These are phyloP conservation scores for Epirrita christyi DNA, from an alignment of 2,888 invertebrate species.

Conservation along the genomic window DNA sequence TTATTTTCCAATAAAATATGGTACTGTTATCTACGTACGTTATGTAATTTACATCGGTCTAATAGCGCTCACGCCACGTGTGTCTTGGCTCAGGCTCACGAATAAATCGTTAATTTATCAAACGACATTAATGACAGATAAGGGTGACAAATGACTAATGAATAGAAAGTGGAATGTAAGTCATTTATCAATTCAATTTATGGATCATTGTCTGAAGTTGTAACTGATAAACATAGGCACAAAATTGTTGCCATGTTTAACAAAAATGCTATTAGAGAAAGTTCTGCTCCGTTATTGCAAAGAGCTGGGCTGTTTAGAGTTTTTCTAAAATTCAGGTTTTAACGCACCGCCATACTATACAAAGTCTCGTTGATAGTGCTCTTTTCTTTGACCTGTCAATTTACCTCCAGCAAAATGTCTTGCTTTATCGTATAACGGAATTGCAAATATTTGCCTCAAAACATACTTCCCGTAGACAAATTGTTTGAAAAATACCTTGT, in stretches of 20 bases:
- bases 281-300: too few species aligned
- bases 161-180: conserved; percentile 21
- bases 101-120: conserved; percentile 19
- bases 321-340: too few species aligned
- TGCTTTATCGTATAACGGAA: not conserved
- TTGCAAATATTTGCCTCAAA: not conserved
- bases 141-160: conserved; percentile 10
- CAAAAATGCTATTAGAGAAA: too few species aligned
- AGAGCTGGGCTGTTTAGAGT: too few species aligned
- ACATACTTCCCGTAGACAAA: not conserved
- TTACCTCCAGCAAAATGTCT: conserved; percentile 1
- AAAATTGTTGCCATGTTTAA: conserved; percentile 1
- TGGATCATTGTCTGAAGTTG: too few species aligned
- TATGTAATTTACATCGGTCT: conserved; percentile 10
- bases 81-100: conserved; percentile 30
- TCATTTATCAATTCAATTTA: not conserved
- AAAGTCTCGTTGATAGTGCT: conserved; percentile 14
- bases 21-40: conserved; percentile 15
- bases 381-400: too few species aligned
- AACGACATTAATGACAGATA: conserved; percentile 18
- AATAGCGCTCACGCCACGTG: conserved; percentile 28
- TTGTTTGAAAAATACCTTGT: conserved; percentile 62
- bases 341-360: too few species aligned
- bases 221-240: not conserved
- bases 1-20: conserved; percentile 23